Percentiles rank a stretch among this genome's conserved stretches.
These are phyloP conservation scores for Eremobia ochroleuca DNA, from an alignment of 2,888 invertebrate genomes.

Conservation along the genomic window DNA sequence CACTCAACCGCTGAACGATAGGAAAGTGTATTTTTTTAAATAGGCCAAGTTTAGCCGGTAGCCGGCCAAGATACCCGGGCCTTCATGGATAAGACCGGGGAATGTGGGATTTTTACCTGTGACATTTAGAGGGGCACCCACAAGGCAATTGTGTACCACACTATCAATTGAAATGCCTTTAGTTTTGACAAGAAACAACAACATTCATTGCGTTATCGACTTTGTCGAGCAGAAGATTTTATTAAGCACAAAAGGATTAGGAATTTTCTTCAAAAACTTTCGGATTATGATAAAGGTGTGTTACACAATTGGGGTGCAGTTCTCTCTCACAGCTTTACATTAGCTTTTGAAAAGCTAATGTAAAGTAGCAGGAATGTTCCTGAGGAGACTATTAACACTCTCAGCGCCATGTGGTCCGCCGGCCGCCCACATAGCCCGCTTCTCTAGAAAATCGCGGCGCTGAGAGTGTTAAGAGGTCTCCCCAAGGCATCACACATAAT, in stretches of 20 bases:
- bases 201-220: not conserved
- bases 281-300: not conserved
- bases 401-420: too few species aligned
- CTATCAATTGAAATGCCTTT: not conserved
- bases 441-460: too few species aligned
- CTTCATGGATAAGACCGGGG: not conserved
- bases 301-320: not conserved
- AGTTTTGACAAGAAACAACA: not conserved
- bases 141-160: not conserved
- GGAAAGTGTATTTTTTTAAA: slow-evolving; percentile 76
- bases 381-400: too few species aligned
- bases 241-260: too few species aligned
- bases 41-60: not conserved
- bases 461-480: not conserved
- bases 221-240: too few species aligned
- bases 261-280: too few species aligned
- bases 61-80: not conserved
- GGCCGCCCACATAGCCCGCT: too few species aligned
- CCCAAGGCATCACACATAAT: not conserved
- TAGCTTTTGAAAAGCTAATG: too few species aligned
- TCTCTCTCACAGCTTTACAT: not conserved
- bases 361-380: too few species aligned
- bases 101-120: not conserved
- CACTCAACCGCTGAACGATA: slow-evolving; percentile 79
- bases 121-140: not conserved